These are phyloP conservation scores for Nomada hirtipes DNA, from an alignment of 2,888 invertebrate genomes.

Conservation along the genomic window DNA sequence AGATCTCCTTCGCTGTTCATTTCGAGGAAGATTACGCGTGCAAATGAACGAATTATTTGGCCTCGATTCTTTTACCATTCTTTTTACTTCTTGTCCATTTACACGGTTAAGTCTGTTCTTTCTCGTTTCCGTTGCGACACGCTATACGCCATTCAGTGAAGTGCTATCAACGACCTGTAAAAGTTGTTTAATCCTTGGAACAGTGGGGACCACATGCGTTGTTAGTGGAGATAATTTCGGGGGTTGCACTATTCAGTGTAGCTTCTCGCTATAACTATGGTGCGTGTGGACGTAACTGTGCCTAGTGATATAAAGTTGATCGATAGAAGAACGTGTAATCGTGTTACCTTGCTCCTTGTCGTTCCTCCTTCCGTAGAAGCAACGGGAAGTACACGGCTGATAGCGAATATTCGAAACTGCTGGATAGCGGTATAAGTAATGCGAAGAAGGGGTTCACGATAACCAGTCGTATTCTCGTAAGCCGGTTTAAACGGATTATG, in stretches of 20 bases:
- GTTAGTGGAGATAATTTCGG: conserved; percentile 15
- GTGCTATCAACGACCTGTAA: neutral
- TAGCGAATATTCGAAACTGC: conserved; percentile 64
- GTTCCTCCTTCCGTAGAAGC: conserved; percentile 36
- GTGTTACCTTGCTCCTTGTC: conserved; percentile 52
- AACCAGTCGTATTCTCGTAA: conserved; percentile 73
- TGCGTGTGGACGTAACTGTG: conserved; percentile 28
- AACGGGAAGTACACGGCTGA: conserved; percentile 59
- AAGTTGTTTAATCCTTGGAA: neutral
- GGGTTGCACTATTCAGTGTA: conserved; percentile 30
- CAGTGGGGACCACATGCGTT: conserved; percentile 23
- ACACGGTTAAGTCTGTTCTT: no score
- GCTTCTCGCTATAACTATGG: conserved; percentile 40
- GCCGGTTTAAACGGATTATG: conserved; percentile 74
- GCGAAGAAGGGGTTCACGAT: conserved; percentile 69
- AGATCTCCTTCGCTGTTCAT: neutral
- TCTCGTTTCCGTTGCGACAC: no score
- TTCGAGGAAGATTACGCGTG: neutral
- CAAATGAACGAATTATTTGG: neutral
- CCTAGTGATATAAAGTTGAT: conserved; percentile 23
- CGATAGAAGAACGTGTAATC: conserved; percentile 56
- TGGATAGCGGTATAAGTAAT: conserved; percentile 71
- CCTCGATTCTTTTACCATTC: no score
- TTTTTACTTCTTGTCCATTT: no score
- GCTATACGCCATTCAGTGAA: no score